These are phyloP conservation scores for Cygnus olor DNA, from an alignment of 2,797 vertebrate species.

Conservation along the genomic window DNA sequence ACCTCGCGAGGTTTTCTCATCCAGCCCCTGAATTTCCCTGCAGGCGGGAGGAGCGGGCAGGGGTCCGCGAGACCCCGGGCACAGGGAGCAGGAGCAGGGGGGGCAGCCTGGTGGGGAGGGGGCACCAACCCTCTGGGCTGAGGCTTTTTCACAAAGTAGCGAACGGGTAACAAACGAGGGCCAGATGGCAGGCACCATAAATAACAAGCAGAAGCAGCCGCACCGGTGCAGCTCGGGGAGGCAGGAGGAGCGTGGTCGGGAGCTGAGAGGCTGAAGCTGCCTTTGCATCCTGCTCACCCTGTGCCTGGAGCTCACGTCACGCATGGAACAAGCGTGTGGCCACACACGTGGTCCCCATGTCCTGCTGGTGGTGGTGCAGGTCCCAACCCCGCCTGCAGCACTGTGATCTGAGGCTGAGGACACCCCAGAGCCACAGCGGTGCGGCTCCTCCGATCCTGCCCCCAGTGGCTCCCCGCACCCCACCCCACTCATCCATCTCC, in stretches of 20 bases:
- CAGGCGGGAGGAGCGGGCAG: not conserved
- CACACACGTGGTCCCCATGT: fast-evolving
- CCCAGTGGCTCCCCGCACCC: not conserved
- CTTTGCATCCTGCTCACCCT: not conserved
- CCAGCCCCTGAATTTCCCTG: not conserved
- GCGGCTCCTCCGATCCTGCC: not conserved
- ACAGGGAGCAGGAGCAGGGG: not conserved
- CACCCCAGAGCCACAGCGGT: not conserved
- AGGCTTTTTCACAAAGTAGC: not conserved
- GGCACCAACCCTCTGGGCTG: not conserved
- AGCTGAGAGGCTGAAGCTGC: not conserved
- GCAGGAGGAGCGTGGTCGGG: not conserved
- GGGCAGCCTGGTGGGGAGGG: not conserved
- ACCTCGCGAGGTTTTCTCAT: fast-evolving
- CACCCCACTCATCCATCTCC: not conserved
- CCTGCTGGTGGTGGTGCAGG: not conserved
- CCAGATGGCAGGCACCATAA: not conserved
- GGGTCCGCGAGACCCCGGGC: not conserved
- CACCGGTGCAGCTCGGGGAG: not conserved
- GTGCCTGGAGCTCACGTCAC: not conserved
- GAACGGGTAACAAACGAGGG: not conserved
- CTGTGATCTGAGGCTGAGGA: too few species aligned
- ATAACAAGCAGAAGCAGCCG: not conserved
- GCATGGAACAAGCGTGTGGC: fast-evolving
- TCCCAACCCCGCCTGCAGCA: not conserved